Conservation (phyloP, 1,140 invertebrate species). For the Polypedilum pembai region DNA sequence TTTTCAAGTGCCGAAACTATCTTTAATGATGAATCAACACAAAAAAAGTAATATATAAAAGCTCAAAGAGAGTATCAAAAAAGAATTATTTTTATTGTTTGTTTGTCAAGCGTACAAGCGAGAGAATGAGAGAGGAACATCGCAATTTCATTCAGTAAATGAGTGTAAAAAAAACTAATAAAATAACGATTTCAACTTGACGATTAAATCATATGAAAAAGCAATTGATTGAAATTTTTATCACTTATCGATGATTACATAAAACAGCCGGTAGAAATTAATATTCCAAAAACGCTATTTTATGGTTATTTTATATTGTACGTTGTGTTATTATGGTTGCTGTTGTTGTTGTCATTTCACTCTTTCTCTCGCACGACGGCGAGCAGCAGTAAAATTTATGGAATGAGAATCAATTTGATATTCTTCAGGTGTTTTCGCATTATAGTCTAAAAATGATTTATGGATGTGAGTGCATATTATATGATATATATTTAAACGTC, state of each 20-base stretch:
- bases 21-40: slow-evolving; percentile 25
- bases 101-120: background rate
- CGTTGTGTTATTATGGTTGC: background rate
- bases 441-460: slow-evolving; percentile 14
- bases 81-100: background rate
- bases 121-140: background rate
- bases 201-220: slow-evolving; percentile 27
- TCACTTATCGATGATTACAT: slow-evolving; percentile 28
- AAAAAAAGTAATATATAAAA: too few relatives aligned
- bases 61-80: background rate
- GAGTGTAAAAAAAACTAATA: slow-evolving; percentile 19
- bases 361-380: background rate
- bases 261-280: slow-evolving; percentile 25
- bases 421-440: slow-evolving; percentile 25
- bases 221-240: slow-evolving; percentile 28
- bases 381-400: slow-evolving; percentile 1
- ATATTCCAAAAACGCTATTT: slow-evolving; percentile 26
- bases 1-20: slow-evolving; percentile 25
- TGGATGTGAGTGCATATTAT: slow-evolving; percentile 18
- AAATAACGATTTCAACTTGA: slow-evolving; percentile 21
- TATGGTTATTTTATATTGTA: slow-evolving; percentile 8
- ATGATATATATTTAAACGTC: slow-evolving; percentile 18
- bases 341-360: background rate
- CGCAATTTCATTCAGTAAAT: slow-evolving; percentile 8
- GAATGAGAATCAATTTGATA: slow-evolving; percentile 27